Evolutionary conservation across 2,888 invertebrate species (phyloP).

Genomic region (Abrostola tripartita): DNA sequence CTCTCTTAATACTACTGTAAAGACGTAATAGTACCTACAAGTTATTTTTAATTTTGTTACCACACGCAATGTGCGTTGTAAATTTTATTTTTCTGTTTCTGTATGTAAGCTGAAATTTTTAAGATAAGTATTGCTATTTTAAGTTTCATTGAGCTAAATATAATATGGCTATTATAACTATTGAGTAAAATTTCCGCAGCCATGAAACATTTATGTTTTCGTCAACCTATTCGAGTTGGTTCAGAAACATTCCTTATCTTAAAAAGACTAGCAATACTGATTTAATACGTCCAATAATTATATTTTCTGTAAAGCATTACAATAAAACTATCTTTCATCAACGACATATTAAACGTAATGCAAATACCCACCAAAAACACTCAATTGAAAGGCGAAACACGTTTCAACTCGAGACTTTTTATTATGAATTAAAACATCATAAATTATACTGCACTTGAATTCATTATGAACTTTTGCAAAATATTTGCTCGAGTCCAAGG

Average conservation of each 20-base stretch:
- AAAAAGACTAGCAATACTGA: not conserved
- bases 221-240: not conserved
- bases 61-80: not conserved
- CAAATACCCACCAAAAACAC: constrained; percentile 27
- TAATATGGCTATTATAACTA: not conserved
- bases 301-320: constrained; percentile 6
- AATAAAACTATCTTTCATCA: constrained; percentile 19
- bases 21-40: constrained; percentile 7
- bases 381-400: constrained; percentile 54
- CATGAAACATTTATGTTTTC: not conserved
- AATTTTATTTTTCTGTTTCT: no score
- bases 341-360: constrained; percentile 16
- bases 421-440: constrained; percentile 74
- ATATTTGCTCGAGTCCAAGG: constrained; percentile 58
- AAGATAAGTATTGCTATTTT: no score
- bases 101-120: no score
- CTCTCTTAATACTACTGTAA: constrained; percentile 15
- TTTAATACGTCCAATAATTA: constrained; percentile 8
- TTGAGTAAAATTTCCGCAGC: not conserved
- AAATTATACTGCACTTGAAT: constrained; percentile 71
- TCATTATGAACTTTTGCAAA: constrained; percentile 63
- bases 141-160: no score
- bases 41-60: constrained; percentile 5
- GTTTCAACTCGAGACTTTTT: constrained; percentile 58
- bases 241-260: not conserved